Evolutionary conservation across 2,888 invertebrate genomes (phyloP).

Genomic region (Deroplatys truncata): DNA sequence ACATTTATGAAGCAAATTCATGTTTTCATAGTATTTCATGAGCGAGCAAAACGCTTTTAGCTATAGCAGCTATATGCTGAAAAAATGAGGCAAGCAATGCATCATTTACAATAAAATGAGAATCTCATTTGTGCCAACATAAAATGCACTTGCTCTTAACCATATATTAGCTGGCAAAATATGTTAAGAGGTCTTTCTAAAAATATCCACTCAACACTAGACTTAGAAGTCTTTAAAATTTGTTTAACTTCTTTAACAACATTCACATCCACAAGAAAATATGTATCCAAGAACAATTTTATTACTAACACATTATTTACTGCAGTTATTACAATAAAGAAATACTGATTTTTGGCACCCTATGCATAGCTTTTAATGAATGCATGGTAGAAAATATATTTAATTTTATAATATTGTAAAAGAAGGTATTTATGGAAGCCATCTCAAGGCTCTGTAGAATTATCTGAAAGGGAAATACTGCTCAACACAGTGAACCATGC

Average conservation of each 20-base stretch:
- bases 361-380: neutral
- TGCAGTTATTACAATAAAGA: neutral
- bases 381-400: neutral
- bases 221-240: neutral
- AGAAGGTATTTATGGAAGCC: neutral
- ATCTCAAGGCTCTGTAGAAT: neutral
- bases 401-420: neutral
- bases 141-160: neutral
- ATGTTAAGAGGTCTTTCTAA: neutral
- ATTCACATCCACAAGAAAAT: neutral
- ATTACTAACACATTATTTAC: neutral
- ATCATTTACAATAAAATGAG: neutral
- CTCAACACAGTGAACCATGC: neutral
- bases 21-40: neutral
- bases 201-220: neutral
- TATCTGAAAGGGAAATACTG: neutral
- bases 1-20: neutral
- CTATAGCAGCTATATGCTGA: neutral
- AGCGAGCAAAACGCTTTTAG: neutral
- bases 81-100: neutral
- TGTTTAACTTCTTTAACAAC: neutral
- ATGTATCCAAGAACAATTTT: neutral
- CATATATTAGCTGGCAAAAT: neutral
- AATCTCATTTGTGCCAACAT: neutral
- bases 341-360: neutral